phyloP scores from a whole-genome alignment of 2,113 vertebrate species.

The Xyrauchen texanus region DNA sequence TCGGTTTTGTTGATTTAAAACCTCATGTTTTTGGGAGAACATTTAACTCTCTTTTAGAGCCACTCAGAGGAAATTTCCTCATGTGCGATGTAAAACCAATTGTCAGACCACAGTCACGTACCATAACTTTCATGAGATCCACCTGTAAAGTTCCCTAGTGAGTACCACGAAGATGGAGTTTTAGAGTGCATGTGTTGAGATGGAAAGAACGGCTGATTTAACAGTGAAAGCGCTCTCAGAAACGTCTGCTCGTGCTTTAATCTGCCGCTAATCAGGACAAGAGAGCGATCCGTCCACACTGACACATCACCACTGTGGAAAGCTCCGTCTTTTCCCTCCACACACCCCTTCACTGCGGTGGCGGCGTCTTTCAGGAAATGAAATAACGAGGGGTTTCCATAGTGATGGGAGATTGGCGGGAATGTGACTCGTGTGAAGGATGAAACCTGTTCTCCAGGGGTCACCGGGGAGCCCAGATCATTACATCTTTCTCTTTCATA shows the following conservation, averaged over 20 bases:
- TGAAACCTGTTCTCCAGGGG: conserved; percentile 46
- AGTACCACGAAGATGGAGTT: neutral
- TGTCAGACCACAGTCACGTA: too few species aligned
- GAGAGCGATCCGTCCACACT: conserved; percentile 4
- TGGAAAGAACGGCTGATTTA: too few species aligned
- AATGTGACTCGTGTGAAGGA: conserved; percentile 64
- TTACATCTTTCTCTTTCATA: conserved; percentile 14
- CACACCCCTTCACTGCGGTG: conserved; percentile 51
- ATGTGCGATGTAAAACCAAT: too few species aligned
- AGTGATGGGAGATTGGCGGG: conserved; percentile 60
- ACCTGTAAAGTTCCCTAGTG: too few species aligned
- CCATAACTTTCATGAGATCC: too few species aligned
- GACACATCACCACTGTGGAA: neutral
- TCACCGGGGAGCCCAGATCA: conserved; percentile 23
- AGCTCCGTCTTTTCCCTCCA: neutral
- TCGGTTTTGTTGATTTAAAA: too few species aligned
- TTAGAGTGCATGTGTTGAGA: neutral
- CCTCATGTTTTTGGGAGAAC: too few species aligned
- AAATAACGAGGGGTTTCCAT: conserved; percentile 70
- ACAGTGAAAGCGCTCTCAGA: neutral
- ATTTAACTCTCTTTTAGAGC: too few species aligned
- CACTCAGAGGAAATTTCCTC: too few species aligned
- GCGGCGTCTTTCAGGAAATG: conserved; percentile 57
- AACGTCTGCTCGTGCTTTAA: conserved; percentile 26
- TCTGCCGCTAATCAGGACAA: conserved; percentile 14